Base-by-base conservation (phyloP, 2,888 invertebrate genomes). In the Eremobia ochroleuca region DNA sequence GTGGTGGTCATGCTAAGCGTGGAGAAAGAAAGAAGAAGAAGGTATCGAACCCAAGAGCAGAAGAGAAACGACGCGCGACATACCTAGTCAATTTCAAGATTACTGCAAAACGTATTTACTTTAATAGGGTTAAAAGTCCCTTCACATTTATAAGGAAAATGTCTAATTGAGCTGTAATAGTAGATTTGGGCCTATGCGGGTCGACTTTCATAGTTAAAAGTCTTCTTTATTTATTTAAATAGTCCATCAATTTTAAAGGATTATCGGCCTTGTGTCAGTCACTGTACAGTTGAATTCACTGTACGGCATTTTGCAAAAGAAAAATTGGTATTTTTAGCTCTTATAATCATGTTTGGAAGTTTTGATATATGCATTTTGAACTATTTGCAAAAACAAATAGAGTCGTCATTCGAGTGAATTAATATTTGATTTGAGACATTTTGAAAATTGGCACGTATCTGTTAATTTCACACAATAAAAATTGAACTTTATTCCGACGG, bases 251-350 rank as follows among this genome's bases (percentile, higher is more conserved):
- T 43, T n/a, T 46, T 13, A 68, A 61, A 37, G 28, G 5, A 77
- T 58, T 55, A 18, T 71, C 31, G 1, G 76, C 69, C 28, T n/a
- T 85, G 62, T 43, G 0, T 0, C 5, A 0, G 13, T 2, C 0
- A 0, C 0, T 0, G 1, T 61, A 65, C 13, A 71, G 64, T 11
- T 37, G 11, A 73, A 0, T 52, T 73, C 13, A 9, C 0, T n/a
- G 0, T 31, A 0, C 6, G 0, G 0, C 0, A 11, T 28, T 66
- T 72, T 28, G 0, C 62, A 13, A 68, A 75, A 74, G 65, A 72
- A 59, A 66, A 72, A 59, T 74, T 71, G 1, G 52, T 82, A 82
- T 68, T 74, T 85, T 72, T 77, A 77, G 61, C 13, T 61, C 62
- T 66, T 73, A 72, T 0, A 65, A 82, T 66, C 71, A 74, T 31